Evolutionary conservation across 30 jellyfish, hydroid and myxozoan species (phyloP), one percentile per base, ranked within the genome.

Genomic region (Hydractinia echinata): DNA sequence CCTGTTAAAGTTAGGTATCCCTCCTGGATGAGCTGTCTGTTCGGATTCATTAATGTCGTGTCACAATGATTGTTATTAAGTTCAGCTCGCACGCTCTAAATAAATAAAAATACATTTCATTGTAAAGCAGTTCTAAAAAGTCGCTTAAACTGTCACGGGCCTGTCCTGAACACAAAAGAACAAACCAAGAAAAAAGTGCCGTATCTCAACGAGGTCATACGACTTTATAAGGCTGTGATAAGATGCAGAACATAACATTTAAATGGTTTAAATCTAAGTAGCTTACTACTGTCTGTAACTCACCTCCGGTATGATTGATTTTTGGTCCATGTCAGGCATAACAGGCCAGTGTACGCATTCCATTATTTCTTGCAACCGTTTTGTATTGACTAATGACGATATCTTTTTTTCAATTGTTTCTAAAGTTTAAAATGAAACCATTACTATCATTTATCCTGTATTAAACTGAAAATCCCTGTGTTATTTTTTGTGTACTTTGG

Each of bases 301-400:
- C 84, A 90, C 97, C 87, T 91, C 97, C 10, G 97, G 97, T 10
- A 91, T 72, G 51, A 73, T 64, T n/a, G 87, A 69, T 61, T 86
- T 85, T 14, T 90, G 70, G 49, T 91, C 97, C 10, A 83, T 10
- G 39, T 82, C 97, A 4, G 71, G 30, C n/a, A 91, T 54, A 6
- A 89, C 62, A 3, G 97, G 97, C 97, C 97, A 91, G 5, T 79
- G 68, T 52, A 91, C 55, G 58, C 61, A 73, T 11, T 77, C 87
- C 61, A 83, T 70, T 30, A 91, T 91, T 82, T 91, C 97, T 82
- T 87, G 86, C 51, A 91, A 76, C 70, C 95, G 77, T 82, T 91
- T 84, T 5, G 66, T 5, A 50, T 80, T 80, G 10, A 80, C 66
- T 44, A 80, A 62, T 15, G 87, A 66, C 16, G 87, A 61, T 15